Evolutionary conservation across 2,113 vertebrate species (phyloP).

Genomic region (Sus scrofa): T2T-Sscrofa CM000812.6:2050001-2050500

Average conservation of each 20-base stretch:
- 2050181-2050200: conserved; percentile 80
- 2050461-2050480: not conserved
- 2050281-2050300: conserved; percentile 92
- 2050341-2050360: conserved; percentile 90
- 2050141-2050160: conserved; percentile 93
- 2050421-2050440: not conserved
- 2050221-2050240: conserved; percentile 94
- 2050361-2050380: conserved; percentile 85
- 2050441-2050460: rapidly evolving
- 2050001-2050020: conserved; percentile 85
- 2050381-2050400: conserved; percentile 80
- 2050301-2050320: conserved; percentile 93
- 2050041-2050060: conserved; percentile 92
- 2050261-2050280: conserved; percentile 96
- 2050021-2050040: conserved; percentile 84
- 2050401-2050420: not conserved
- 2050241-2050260: conserved; percentile 95
- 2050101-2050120: conserved; percentile 95
- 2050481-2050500: rapidly evolving
- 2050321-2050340: conserved; percentile 92
- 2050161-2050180: conserved; percentile 90
- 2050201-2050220: conserved; percentile 92
- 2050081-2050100: conserved; percentile 94
- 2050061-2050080: conserved; percentile 95
- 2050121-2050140: conserved; percentile 95